A percentile compares a stretch with the other conserved stretches of the same genome.
These are phyloP conservation scores for Sebastes diaconus DNA, from an alignment of 2,797 vertebrate genomes.

Conservation along the genomic window DNA sequence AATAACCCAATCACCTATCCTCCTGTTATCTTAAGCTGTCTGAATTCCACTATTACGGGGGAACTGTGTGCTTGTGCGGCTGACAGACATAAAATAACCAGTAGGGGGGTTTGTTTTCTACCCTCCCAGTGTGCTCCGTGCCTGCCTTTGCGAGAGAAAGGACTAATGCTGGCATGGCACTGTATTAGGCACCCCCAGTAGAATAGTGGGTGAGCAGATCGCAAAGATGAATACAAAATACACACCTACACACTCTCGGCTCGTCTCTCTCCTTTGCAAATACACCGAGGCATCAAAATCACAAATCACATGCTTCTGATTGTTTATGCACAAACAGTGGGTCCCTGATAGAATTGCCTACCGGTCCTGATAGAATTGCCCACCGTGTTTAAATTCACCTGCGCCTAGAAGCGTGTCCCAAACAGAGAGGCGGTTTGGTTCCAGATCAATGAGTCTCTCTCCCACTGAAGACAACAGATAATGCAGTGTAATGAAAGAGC, in stretches of 20 bases:
- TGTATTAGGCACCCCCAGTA: slow-evolving; percentile 84
- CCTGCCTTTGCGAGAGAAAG: slow-evolving; percentile 80
- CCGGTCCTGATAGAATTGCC: slow-evolving; percentile 84
- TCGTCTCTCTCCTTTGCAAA: slow-evolving; percentile 79
- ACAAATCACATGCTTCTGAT: slow-evolving; percentile 86
- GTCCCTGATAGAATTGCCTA: slow-evolving; percentile 84
- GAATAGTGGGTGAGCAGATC: slow-evolving; percentile 84
- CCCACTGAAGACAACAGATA: slow-evolving; percentile 84
- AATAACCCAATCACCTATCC: slow-evolving; percentile 83
- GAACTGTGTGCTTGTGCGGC: slow-evolving; percentile 75
- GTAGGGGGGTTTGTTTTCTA: slow-evolving; percentile 85
- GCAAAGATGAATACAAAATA: slow-evolving; percentile 84
- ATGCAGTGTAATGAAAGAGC: slow-evolving; percentile 85
- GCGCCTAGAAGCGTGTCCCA: slow-evolving; percentile 82
- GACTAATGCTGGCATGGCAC: slow-evolving; percentile 83
- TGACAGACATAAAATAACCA: slow-evolving; percentile 85
- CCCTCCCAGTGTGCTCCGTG: slow-evolving; percentile 82
- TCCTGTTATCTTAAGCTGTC: slow-evolving; percentile 83
- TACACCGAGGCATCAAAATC: slow-evolving; percentile 83
- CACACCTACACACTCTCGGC: slow-evolving; percentile 81
- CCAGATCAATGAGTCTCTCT: slow-evolving; percentile 85
- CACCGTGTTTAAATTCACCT: slow-evolving; percentile 85
- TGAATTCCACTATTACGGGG: slow-evolving; percentile 81
- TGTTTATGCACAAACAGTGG: slow-evolving; percentile 85
- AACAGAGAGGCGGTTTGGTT: slow-evolving; percentile 85